Evolutionary conservation across 1,140 invertebrate genomes (phyloP).

Genomic region (Pemphigus obesinymphae): DNA sequence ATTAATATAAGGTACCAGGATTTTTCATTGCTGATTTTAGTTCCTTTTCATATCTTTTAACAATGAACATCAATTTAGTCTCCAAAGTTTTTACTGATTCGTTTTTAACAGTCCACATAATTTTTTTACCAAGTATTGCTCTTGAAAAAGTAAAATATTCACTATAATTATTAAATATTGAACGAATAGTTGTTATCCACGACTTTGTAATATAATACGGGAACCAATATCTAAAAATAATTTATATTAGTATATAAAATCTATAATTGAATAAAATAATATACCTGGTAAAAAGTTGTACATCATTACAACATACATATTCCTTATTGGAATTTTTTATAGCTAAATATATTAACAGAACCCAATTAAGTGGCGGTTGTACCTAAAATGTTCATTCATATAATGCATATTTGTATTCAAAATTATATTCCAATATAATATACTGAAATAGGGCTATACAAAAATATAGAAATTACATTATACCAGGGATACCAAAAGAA

Average conservation of each 20-base stretch:
- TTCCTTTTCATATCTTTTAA: not conserved
- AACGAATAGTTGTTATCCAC: not conserved
- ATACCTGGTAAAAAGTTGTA: not conserved
- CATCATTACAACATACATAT: not conserved
- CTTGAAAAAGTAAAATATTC: too few relatives aligned
- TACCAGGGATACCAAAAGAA: too few relatives aligned
- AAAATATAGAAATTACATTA: too few relatives aligned
- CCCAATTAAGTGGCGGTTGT: not conserved
- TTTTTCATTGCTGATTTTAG: not conserved
- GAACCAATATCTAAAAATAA: conserved; percentile 5
- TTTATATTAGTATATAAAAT: not conserved
- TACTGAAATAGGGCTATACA: too few relatives aligned
- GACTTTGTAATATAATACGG: not conserved
- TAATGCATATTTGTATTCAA: not conserved
- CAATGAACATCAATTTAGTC: not conserved
- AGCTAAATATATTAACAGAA: conserved; percentile 7
- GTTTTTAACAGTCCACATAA: not conserved
- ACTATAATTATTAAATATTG: not conserved
- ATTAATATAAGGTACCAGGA: not conserved
- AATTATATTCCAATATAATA: not conserved
- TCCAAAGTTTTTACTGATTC: not conserved
- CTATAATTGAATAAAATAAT: not conserved
- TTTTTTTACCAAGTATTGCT: too few relatives aligned
- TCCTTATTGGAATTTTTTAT: not conserved
- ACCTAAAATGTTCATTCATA: not conserved